Percentiles rank a stretch among this genome's conserved stretches.
Evolutionary conservation across 2,888 invertebrate genomes (phyloP).

Genomic region (Acrobasis consociella): DNA sequence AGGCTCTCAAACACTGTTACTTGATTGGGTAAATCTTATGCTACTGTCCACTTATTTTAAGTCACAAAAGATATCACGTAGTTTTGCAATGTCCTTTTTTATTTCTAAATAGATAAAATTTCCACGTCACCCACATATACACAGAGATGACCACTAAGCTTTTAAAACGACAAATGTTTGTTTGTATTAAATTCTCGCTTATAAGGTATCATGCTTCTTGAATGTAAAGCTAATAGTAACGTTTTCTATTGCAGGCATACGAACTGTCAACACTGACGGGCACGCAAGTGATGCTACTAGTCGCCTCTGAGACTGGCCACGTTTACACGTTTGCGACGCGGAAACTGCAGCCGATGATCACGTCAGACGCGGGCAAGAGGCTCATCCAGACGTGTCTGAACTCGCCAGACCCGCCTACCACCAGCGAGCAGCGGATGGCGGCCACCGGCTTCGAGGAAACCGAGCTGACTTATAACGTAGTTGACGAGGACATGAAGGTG

Average conservation of each 20-base stretch:
- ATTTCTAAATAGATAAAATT: too few species aligned
- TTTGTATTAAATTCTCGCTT: too few species aligned
- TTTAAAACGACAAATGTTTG: too few species aligned
- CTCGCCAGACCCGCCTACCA: constrained; percentile 95
- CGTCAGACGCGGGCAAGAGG: constrained; percentile 97
- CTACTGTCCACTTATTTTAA: too few species aligned
- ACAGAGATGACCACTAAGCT: too few species aligned
- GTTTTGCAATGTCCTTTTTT: too few species aligned
- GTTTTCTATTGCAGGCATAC: constrained; percentile 91
- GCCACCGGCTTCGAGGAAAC: constrained; percentile 99
- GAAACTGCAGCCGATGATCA: constrained; percentile 99
- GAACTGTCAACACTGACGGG: constrained; percentile 99
- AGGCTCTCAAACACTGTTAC: too few species aligned
- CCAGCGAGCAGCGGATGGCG: constrained; percentile 97
- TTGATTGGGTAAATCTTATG: too few species aligned
- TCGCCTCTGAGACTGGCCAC: constrained; percentile 99
- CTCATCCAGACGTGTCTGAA: constrained; percentile 99
- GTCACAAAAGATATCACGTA: too few species aligned
- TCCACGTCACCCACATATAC: too few species aligned
- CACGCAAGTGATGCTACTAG: constrained; percentile 99
- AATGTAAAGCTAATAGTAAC: constrained; percentile 4
- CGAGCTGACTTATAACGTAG: constrained; percentile 97
- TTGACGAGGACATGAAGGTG: constrained; percentile 98
- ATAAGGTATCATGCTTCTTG: too few species aligned
- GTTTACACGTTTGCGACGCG: constrained; percentile 99